Evolutionary conservation across 2,888 invertebrate genomes (phyloP), one percentile per base, ranked within the genome.

Genomic region (Altica lythri): DNA sequence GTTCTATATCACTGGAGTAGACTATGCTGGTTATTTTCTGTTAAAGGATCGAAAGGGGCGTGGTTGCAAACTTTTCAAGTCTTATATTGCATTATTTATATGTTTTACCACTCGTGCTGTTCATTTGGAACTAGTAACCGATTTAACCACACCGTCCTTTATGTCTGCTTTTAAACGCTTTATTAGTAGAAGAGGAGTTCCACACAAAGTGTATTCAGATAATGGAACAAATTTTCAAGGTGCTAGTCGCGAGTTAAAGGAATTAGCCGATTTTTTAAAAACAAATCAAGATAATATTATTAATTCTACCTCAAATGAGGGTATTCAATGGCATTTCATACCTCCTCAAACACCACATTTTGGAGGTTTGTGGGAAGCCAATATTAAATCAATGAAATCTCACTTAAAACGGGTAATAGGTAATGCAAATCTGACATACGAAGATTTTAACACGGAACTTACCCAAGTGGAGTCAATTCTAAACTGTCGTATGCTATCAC

Each of bases 401-500:
- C 58, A 60, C 37, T 54, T 53, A 27, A 29, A 43, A 16, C 27
- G 50, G 9, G 35, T 67, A 4, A 45, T 68, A n/a, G 64, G 67
- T 4, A 50, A 60, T 19, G n/a, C 35, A n/a, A 47, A 29, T 12
- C 34, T 68, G 2, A 66, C 62, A 2, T 64, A 56, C 40, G 64
- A 68, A 47, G 64, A 72, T 40, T 56, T 70, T 17, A 25, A 42
- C 12, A 69, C 67, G 1, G 22, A 66, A 2, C 12, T 64, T 3
- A 47, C 49, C 9, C 60, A 67, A 46, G 60, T 68, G 16, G 65
- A 68, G 51, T 63, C 66, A 1, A 47, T 59, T 14, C 43, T 69
- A 8, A 70, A 71, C 56, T 68, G 63, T 5, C 40, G 68, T 19
- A 68, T 69, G 48, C 22, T 65, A 12, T 53, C 32, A n/a, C 55